Evolutionary conservation across 53 echinoderm and acorn worm species (phyloP).

Genomic region (Patiria pectinifera): DNA sequence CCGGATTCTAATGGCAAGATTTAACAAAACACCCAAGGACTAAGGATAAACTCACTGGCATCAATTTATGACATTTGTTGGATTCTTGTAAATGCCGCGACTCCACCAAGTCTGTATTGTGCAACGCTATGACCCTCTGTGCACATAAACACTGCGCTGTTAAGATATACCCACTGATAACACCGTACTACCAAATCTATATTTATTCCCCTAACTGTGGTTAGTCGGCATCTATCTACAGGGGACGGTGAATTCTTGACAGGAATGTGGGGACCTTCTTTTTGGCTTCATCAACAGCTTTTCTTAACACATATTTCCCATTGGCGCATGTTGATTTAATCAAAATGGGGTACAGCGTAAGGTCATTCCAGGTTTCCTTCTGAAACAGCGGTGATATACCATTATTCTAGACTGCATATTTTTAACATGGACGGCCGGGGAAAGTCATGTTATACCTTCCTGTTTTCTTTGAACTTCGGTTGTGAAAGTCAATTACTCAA

Average conservation of each 20-base stretch:
- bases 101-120: constrained; percentile 65
- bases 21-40: constrained; percentile 7
- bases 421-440: too few species aligned
- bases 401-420: too few species aligned
- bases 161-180: constrained; percentile 36
- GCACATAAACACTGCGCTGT: constrained; percentile 62
- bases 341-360: neutral
- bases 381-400: neutral
- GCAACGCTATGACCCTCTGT: constrained; percentile 57
- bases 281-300: neutral
- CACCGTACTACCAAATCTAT: constrained; percentile 40
- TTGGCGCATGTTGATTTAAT: neutral
- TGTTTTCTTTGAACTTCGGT: too few species aligned
- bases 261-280: neutral
- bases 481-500: too few species aligned
- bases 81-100: constrained; percentile 48
- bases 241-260: neutral
- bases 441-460: too few species aligned
- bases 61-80: constrained; percentile 64
- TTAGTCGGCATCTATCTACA: neutral
- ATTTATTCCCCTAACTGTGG: constrained; percentile 8
- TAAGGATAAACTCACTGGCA: constrained; percentile 2
- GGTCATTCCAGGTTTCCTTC: neutral
- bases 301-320: neutral
- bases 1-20: neutral